Conservation (phyloP, 2,113 vertebrate species). For the Haplochromis vanheusdeni region DNA sequence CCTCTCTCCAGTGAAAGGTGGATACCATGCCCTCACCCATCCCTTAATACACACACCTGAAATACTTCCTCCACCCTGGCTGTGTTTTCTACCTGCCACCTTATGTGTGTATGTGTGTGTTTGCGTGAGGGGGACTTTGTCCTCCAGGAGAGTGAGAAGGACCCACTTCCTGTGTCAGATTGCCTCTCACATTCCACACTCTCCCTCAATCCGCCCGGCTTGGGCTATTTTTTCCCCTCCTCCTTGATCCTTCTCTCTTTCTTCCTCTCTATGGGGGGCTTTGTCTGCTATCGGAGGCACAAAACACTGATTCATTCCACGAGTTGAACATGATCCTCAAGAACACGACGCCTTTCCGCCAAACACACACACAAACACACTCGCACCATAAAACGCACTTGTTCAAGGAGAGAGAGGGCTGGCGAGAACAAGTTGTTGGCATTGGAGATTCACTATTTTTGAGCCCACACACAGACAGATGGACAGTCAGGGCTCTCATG, state of each 20-base stretch:
- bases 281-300: constrained; percentile 64
- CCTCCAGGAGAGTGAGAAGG: constrained; percentile 46
- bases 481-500: constrained; percentile 39
- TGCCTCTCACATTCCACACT: constrained; percentile 70
- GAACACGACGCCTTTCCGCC: constrained; percentile 31
- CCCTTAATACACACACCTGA: constrained; percentile 40
- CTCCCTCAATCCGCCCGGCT: constrained; percentile 41
- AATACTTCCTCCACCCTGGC: constrained; percentile 7
- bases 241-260: constrained; percentile 42
- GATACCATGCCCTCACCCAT: constrained; percentile 7
- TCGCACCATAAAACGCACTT: not conserved
- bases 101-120: not conserved
- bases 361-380: constrained; percentile 3
- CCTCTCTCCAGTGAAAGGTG: constrained; percentile 32
- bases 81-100: constrained; percentile 24
- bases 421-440: constrained; percentile 57
- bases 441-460: constrained; percentile 43
- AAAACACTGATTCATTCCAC: constrained; percentile 72
- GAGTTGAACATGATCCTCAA: constrained; percentile 60
- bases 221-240: constrained; percentile 38
- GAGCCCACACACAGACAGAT: constrained; percentile 63
- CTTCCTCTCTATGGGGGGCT: constrained; percentile 66
- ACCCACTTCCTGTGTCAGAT: constrained; percentile 70
- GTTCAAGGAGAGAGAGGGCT: constrained; percentile 20
- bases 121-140: constrained; percentile 43